Evolutionary conservation across 2,888 invertebrate genomes (phyloP).

Genomic region (Mayetiola destructor): DNA sequence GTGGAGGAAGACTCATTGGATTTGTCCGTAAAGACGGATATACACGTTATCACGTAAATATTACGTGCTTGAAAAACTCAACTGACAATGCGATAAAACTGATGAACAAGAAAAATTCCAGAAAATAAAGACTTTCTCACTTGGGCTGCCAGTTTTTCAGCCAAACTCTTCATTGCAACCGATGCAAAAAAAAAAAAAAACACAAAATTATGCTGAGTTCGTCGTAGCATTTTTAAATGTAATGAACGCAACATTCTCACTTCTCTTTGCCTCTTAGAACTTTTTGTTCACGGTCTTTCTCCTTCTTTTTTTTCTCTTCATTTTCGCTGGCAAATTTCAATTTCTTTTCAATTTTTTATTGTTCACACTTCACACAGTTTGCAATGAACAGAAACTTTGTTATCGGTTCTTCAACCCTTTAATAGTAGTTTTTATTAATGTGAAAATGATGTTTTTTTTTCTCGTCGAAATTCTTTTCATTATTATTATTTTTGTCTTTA

Average conservation of each 20-base stretch:
- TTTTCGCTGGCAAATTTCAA: no score
- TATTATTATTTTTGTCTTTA: no score
- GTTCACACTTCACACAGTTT: not conserved
- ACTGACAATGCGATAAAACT: not conserved
- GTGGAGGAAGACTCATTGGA: slow-evolving; percentile 2
- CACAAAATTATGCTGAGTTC: slow-evolving; percentile 7
- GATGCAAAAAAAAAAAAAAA: not conserved
- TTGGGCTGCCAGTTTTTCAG: no score
- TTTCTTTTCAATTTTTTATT: no score
- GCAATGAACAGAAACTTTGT: slow-evolving; percentile 1
- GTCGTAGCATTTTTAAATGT: slow-evolving; percentile 4
- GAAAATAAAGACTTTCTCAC: no score
- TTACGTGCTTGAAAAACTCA: slow-evolving; percentile 7
- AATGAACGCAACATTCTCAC: not conserved
- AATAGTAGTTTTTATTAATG: slow-evolving; percentile 7
- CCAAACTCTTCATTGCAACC: no score
- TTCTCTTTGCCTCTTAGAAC: not conserved
- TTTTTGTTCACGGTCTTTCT: not conserved
- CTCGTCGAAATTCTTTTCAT: no score
- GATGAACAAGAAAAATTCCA: not conserved
- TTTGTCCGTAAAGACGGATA: slow-evolving; percentile 7
- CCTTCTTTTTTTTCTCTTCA: not conserved
- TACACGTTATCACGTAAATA: not conserved
- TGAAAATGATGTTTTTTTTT: no score
- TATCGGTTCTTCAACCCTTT: slow-evolving; percentile 11